These are phyloP conservation scores for Neotoma lepida DNA, from an alignment of 2,113 vertebrate species.

Conservation along the genomic window DNA sequence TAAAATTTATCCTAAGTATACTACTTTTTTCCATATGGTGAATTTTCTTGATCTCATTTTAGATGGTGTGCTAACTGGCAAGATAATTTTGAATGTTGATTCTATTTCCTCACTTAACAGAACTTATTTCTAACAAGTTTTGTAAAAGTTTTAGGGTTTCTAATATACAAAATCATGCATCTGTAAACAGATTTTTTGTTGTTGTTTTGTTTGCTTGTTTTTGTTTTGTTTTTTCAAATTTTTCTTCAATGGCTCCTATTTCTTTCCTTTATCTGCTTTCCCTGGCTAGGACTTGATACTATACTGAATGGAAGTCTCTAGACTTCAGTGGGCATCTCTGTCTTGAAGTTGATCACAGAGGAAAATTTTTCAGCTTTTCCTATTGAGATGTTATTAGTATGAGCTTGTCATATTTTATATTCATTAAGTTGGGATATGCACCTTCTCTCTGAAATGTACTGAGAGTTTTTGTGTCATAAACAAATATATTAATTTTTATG, in stretches of 20 bases:
- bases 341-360: background rate
- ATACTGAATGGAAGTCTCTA: background rate
- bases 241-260: background rate
- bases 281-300: background rate
- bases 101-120: background rate
- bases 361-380: background rate
- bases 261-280: background rate
- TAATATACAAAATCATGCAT: background rate
- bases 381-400: background rate
- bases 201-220: background rate
- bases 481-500: background rate
- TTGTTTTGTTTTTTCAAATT: background rate
- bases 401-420: background rate
- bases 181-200: background rate
- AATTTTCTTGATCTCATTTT: background rate
- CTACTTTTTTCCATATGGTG: background rate
- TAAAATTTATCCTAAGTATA: background rate
- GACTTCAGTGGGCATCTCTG: background rate
- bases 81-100: background rate
- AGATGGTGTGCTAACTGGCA: background rate
- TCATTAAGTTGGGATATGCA: background rate
- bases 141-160: background rate
- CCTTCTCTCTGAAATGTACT: background rate
- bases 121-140: background rate
- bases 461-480: background rate